phyloP scores from a whole-genome alignment of 2,797 vertebrate species.

The Lacerta bilineata region DNA sequence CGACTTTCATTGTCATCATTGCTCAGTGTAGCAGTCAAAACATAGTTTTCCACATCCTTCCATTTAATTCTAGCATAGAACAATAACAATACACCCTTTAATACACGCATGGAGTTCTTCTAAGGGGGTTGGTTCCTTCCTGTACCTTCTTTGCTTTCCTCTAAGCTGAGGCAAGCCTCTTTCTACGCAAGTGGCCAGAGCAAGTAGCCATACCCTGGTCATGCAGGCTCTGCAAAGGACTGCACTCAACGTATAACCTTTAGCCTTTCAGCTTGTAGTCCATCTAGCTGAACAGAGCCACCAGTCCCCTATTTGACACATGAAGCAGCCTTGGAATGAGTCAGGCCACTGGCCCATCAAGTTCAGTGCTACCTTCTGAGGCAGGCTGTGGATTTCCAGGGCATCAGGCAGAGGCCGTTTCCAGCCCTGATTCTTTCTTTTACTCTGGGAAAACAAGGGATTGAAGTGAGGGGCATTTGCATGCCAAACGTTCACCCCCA shows the following conservation, averaged over 20 bases:
- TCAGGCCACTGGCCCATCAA: neutral
- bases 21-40: slow-evolving; percentile 44
- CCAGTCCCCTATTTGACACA: neutral
- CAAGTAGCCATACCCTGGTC: neutral
- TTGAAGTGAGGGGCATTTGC: no score
- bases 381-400: no score
- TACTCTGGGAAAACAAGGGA: no score
- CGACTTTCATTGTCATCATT: slow-evolving; percentile 50
- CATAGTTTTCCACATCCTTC: slow-evolving; percentile 41
- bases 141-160: neutral
- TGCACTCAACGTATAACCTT: neutral
- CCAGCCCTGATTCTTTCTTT: neutral
- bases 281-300: neutral
- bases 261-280: neutral
- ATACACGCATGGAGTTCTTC: neutral
- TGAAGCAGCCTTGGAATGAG: neutral
- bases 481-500: no score
- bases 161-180: neutral
- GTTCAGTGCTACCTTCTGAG: neutral
- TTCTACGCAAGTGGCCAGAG: neutral
- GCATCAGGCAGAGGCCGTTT: neutral
- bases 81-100: slow-evolving; percentile 33
- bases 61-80: slow-evolving; percentile 29
- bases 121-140: neutral
- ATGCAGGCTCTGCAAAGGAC: no score